phyloP scores from a whole-genome alignment of 2,113 vertebrate species.

The Ardeotis arabs region DNA sequence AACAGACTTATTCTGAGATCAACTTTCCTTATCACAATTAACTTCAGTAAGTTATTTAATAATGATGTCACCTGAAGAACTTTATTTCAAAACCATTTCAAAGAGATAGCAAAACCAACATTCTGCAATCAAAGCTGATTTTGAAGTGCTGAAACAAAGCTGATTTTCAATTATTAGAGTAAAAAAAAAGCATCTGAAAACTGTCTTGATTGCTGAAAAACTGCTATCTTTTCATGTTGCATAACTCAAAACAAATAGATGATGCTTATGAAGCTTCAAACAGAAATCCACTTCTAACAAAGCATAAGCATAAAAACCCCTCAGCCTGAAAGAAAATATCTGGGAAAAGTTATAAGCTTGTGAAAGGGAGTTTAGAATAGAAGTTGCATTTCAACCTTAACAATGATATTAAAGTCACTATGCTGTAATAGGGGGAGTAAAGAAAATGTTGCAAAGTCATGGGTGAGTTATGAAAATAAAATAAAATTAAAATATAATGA shows the following conservation, averaged over 20 bases:
- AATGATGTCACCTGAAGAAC: not conserved
- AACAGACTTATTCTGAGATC: not conserved
- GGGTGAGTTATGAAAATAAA: constrained; percentile 10
- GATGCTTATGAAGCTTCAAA: constrained; percentile 48
- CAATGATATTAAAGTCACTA: not conserved
- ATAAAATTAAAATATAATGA: constrained; percentile 32
- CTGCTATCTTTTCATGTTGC: constrained; percentile 38
- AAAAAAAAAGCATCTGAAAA: constrained; percentile 10
- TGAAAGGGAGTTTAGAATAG: not conserved
- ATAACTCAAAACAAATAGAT: constrained; percentile 40
- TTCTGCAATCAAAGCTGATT: constrained; percentile 53
- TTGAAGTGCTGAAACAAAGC: constrained; percentile 63
- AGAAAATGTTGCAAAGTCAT: constrained; percentile 17
- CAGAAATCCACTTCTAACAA: constrained; percentile 22
- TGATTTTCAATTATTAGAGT: constrained; percentile 61
- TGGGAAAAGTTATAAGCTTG: not conserved
- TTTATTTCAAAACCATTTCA: constrained; percentile 34
- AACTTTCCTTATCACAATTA: not conserved
- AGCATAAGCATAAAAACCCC: not conserved
- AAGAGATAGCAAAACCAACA: not conserved
- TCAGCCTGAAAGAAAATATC: not conserved
- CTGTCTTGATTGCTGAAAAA: constrained; percentile 33
- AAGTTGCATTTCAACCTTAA: constrained; percentile 3
- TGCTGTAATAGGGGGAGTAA: not conserved
- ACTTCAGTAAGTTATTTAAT: not conserved